phyloP scores from a whole-genome alignment of 1,140 invertebrate genomes.

The Melanaphis sacchari region DNA sequence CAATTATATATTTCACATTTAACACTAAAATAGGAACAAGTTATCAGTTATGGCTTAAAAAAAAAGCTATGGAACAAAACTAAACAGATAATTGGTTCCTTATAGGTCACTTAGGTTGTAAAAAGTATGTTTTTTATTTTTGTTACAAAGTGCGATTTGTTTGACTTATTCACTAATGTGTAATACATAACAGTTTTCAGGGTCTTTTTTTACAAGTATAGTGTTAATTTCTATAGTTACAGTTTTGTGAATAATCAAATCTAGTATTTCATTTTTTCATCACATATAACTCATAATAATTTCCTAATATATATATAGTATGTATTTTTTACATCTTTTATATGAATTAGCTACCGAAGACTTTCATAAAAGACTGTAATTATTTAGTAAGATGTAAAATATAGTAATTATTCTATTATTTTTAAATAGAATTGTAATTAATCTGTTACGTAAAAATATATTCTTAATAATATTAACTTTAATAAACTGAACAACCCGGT shows the following conservation, averaged over 20 bases:
- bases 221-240: neutral
- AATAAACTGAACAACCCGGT: neutral
- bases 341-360: neutral
- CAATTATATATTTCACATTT: neutral
- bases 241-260: neutral
- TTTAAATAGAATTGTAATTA: neutral
- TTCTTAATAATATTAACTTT: neutral
- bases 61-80: neutral
- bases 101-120: neutral
- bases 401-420: neutral
- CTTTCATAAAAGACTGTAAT: neutral
- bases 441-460: neutral
- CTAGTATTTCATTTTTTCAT: neutral
- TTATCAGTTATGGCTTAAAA: neutral
- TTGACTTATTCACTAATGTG: neutral
- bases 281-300: neutral
- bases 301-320: neutral
- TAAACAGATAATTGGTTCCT: neutral
- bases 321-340: neutral
- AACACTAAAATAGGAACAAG: neutral
- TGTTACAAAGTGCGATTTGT: neutral
- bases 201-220: neutral
- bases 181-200: neutral
- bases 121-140: too few relatives aligned
- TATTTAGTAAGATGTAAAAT: neutral